phyloP scores from a whole-genome alignment of 2,888 invertebrate genomes.

The Meandrusa payeni region DNA sequence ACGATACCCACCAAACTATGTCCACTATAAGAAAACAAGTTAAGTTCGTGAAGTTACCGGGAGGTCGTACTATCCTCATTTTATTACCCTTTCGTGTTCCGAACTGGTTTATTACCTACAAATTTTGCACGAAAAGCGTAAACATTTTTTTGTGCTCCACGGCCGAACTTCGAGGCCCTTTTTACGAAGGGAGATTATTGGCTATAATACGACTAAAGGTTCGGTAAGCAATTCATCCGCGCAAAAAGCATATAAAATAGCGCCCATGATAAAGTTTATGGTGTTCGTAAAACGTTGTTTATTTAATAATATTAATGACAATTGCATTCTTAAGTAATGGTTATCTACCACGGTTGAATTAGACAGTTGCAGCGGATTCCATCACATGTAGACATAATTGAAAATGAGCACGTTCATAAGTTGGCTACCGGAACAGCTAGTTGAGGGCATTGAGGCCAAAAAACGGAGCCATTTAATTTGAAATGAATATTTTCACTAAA shows the following conservation, averaged over 20 bases:
- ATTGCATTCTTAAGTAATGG: no score
- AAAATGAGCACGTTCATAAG: no score
- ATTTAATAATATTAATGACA: conserved; percentile 10
- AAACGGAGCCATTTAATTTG: no score
- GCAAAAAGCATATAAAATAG: conserved; percentile 20
- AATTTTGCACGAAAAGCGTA: conserved; percentile 51
- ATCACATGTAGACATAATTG: no score
- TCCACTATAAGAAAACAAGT: conserved; percentile 9
- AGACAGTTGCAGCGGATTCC: no score
- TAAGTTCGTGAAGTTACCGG: conserved; percentile 44
- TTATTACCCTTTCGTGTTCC: conserved; percentile 52
- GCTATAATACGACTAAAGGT: conserved; percentile 22
- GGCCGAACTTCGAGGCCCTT: conserved; percentile 40
- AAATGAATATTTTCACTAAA: no score
- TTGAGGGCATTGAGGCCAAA: no score
- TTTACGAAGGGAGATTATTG: conserved; percentile 24
- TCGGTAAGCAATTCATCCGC: conserved; percentile 21
- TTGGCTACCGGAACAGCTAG: no score
- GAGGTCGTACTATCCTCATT: conserved; percentile 50
- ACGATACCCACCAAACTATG: no score
- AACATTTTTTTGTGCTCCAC: conserved; percentile 46
- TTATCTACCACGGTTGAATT: no score
- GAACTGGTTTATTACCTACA: conserved; percentile 58
- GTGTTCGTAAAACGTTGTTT: conserved; percentile 18
- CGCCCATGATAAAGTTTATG: conserved; percentile 17